Conservation (phyloP, 2,888 invertebrate species). For the Schizaphis graminum region DNA sequence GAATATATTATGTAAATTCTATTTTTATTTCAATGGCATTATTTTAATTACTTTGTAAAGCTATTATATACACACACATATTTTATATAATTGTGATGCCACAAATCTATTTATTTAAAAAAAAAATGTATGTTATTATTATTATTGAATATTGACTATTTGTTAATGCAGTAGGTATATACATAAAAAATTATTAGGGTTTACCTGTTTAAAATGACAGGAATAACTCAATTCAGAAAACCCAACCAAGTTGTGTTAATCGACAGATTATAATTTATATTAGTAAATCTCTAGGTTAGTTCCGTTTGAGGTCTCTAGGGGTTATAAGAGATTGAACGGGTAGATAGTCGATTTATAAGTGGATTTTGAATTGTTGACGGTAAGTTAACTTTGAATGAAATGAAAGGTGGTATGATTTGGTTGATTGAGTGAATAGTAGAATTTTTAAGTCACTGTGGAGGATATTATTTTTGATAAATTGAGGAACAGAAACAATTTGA, state of each 20-base stretch:
- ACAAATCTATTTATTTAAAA: neutral
- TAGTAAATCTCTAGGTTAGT: neutral
- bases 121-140: neutral
- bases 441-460: neutral
- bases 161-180: too few species aligned
- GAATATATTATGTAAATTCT: neutral
- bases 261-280: constrained; percentile 12
- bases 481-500: neutral
- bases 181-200: neutral
- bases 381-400: neutral
- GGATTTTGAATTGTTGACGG: neutral
- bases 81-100: neutral
- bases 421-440: neutral
- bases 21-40: neutral
- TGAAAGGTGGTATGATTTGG: neutral
- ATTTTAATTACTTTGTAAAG: neutral
- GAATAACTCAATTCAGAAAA: neutral
- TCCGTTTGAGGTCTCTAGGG: neutral
- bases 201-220: neutral
- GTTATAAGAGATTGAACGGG: neutral
- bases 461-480: neutral
- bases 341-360: neutral
- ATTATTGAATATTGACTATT: neutral
- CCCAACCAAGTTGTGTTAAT: neutral
- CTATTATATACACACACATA: neutral